Conservation (phyloP, 2,113 vertebrate genomes). For the Phocoena sinus region DNA sequence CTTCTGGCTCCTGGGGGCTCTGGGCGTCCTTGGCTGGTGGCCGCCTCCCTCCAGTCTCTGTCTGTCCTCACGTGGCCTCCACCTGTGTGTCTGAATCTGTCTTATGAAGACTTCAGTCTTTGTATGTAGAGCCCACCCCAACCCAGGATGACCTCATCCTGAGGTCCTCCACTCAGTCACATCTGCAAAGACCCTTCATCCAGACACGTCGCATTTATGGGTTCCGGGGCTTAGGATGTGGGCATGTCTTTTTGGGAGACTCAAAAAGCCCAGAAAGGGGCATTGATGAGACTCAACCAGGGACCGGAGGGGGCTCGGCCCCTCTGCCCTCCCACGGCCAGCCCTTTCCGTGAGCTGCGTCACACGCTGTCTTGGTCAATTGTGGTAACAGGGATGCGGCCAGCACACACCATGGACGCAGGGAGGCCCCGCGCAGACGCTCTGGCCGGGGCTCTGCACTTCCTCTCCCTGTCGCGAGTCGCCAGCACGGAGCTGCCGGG, state of each 20-base stretch:
- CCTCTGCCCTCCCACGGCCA: fast-evolving
- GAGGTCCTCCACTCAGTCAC: not conserved
- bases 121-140: not conserved
- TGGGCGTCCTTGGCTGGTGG: fast-evolving
- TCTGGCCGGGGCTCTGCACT: not conserved
- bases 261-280: not conserved
- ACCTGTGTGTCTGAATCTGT: not conserved
- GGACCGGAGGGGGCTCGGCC: fast-evolving
- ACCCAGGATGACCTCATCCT: not conserved
- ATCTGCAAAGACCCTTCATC: not conserved
- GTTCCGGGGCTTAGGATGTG: not conserved
- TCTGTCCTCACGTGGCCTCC: fast-evolving
- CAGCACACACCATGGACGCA: fast-evolving
- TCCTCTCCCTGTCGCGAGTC: not conserved
- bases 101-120: not conserved
- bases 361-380: not conserved
- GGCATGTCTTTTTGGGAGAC: not conserved
- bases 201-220: not conserved
- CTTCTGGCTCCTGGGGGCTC: not conserved
- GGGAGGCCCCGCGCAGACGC: not conserved
- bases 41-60: fast-evolving
- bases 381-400: fast-evolving
- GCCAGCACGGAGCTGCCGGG: not conserved
- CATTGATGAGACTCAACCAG: not conserved
- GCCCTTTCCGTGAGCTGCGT: not conserved